Evolutionary conservation across 2,888 invertebrate species (phyloP), one percentile per base, ranked within the genome.

Genomic region (Lissocephala sabroskyi): DNA sequence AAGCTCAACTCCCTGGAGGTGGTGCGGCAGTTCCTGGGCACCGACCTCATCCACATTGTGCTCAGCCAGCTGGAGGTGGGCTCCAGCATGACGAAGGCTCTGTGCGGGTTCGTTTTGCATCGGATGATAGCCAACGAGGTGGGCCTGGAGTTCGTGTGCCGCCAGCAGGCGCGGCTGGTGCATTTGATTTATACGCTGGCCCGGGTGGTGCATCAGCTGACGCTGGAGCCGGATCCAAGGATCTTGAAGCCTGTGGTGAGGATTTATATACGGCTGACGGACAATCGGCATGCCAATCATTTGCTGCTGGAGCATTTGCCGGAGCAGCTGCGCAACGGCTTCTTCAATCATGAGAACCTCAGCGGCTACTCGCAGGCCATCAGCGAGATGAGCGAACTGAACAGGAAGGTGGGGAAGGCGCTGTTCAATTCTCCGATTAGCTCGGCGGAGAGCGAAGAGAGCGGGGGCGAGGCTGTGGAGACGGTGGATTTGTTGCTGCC

Each of bases 241-340:
- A 14, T 55, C 5, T 40, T 59, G 2, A 60, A 59, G 41, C 52
- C 60, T 19, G 35, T 59, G 2, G 37, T 56, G 17, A 26, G 46
- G 4, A 13, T 41, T n/a, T 60, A 46, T 11, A 14, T 26, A 1
- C 50, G 59, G 2, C 28, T 59, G 7, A 41, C 60, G 9, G 60
- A 59, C 18, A 30, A 60, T 36, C 41, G 39, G 3, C 13, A 40
- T n/a, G 41, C 32, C 4, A 14, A 41, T 10, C 44, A 35, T 26
- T 9, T 59, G 11, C n/a, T 59, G 1, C 9, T 35, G 0, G 28
- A 43, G 7, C 52, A 56, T 10, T 26, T 59, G 32, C 59, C 59
- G 2, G 28, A 33, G 7, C 46, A 46, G 9, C 35, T 59, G 5
- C 49, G 56, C 6, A 60, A 60, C 19, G 51, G 56, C 0, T 48